These are phyloP conservation scores for Limosa lapponica DNA, from an alignment of 2,797 vertebrate genomes.

Conservation along the genomic window DNA sequence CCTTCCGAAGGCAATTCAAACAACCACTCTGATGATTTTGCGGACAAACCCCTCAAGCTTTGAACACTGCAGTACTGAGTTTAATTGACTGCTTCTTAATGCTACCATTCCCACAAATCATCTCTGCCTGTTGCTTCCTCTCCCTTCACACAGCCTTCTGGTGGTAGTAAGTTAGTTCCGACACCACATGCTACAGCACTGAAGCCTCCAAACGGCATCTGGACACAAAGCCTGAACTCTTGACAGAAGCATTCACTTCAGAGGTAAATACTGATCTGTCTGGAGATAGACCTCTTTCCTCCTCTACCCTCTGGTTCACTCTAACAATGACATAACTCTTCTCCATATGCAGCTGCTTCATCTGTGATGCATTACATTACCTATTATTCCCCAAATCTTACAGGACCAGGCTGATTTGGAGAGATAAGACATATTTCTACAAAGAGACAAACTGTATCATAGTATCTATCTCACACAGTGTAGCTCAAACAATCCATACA, in stretches of 20 bases:
- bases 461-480: not conserved
- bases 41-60: not conserved
- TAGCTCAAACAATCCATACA: not conserved
- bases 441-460: not conserved
- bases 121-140: not conserved
- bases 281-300: not conserved
- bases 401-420: not conserved
- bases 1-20: not conserved
- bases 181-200: not conserved
- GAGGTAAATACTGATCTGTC: not conserved
- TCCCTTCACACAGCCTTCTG: not conserved
- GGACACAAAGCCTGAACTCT: not conserved
- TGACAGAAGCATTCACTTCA: not conserved
- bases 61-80: not conserved
- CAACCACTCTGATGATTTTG: not conserved
- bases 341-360: not conserved
- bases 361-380: constrained; percentile 5
- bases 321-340: not conserved
- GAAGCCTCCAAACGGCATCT: not conserved
- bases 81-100: not conserved
- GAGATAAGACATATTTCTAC: not conserved
- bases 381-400: not conserved
- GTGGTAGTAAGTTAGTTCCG: not conserved
- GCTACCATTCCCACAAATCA: not conserved
- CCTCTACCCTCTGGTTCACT: not conserved